Percentiles rank a stretch among this genome's conserved stretches.
phyloP scores from a whole-genome alignment of 2,113 vertebrate genomes.

The Penelope pileata region DNA sequence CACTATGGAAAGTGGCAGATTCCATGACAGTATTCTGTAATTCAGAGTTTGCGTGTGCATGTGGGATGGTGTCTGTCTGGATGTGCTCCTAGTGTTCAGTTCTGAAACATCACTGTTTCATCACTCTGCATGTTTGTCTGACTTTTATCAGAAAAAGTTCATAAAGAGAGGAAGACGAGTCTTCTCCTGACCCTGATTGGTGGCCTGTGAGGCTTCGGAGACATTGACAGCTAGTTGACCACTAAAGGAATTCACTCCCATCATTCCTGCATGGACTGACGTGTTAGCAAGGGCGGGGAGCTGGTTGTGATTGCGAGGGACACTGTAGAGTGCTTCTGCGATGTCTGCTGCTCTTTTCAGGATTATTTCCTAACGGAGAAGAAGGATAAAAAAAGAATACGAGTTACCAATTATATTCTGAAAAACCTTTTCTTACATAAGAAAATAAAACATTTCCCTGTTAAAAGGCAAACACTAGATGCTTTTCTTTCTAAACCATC shows the following conservation, averaged over 20 bases:
- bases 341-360: constrained; percentile 98
- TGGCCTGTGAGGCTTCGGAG: constrained; percentile 89
- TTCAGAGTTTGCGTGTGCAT: neutral
- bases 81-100: neutral
- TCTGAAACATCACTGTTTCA: neutral
- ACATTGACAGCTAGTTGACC: constrained; percentile 97
- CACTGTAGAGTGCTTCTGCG: constrained; percentile 97
- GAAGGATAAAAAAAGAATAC: neutral
- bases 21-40: neutral
- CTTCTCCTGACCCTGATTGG: constrained; percentile 89
- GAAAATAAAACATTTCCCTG: neutral
- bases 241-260: constrained; percentile 97
- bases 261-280: constrained; percentile 92
- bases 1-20: neutral
- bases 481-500: constrained; percentile 1
- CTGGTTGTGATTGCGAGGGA: constrained; percentile 96
- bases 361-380: constrained; percentile 88
- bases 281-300: constrained; percentile 89
- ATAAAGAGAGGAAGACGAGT: neutral
- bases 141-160: neutral
- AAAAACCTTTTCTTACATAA: neutral
- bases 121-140: neutral
- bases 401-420: neutral
- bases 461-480: neutral
- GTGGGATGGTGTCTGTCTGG: neutral